Evolutionary conservation across 2,888 invertebrate species (phyloP).

Genomic region (Sinopyrophorus schimmeli): DNA sequence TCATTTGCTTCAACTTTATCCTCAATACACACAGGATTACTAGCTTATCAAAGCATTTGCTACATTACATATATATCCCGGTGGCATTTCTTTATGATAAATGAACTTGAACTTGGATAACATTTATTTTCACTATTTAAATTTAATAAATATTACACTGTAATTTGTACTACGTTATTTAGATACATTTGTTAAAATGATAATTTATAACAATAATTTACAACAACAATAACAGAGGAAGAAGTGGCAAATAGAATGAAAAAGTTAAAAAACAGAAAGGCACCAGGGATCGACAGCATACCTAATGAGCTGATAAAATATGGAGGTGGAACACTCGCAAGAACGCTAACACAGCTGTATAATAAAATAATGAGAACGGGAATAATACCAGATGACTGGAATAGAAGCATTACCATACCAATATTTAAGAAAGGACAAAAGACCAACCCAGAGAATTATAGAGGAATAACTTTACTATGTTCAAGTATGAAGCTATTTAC

Average conservation of each 20-base stretch:
- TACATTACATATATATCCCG: no score
- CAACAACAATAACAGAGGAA: neutral
- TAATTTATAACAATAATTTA: no score
- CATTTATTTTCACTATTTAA: no score
- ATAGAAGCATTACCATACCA: neutral
- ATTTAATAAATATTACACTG: no score
- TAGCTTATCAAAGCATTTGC: constrained; percentile 16
- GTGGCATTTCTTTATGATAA: no score
- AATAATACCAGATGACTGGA: neutral
- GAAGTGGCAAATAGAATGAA: neutral
- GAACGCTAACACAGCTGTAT: constrained; percentile 3
- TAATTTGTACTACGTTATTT: no score
- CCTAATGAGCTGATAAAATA: constrained; percentile 3
- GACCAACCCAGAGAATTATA: no score
- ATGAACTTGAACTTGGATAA: no score
- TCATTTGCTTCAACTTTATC: constrained; percentile 18
- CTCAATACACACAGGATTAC: constrained; percentile 20
- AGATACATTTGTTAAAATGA: no score
- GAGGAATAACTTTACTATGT: no score
- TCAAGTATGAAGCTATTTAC: constrained; percentile 2
- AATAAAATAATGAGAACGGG: constrained; percentile 3
- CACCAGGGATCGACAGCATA: neutral
- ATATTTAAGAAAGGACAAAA: no score
- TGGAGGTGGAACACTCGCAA: neutral
- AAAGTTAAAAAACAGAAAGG: constrained; percentile 5